Percentiles rank a stretch among this genome's conserved stretches.
Conservation (phyloP, 2,113 vertebrate genomes). For the Saguinus midas region DNA sequence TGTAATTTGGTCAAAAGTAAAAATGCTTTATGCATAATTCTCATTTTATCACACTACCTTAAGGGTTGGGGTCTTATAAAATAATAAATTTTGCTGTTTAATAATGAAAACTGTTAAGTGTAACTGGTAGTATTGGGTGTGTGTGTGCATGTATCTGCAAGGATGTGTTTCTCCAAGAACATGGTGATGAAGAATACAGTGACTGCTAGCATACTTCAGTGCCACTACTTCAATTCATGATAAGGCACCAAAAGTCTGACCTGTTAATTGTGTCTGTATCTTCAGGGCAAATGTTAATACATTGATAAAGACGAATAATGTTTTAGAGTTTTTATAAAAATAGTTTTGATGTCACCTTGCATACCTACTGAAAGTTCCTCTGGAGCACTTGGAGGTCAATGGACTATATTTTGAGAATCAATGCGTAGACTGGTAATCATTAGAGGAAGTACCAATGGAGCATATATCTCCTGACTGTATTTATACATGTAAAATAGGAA, state of each 20-base stretch:
- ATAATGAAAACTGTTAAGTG: not conserved
- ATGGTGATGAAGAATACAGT: not conserved
- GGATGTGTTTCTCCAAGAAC: not conserved
- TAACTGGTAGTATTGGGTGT: not conserved
- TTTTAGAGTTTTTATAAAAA: not conserved
- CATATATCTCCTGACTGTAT: not conserved
- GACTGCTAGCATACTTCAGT: not conserved
- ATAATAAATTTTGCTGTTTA: not conserved
- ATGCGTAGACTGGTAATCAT: not conserved
- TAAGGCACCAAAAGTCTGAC: not conserved
- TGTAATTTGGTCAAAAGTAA: not conserved
- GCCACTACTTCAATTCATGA: not conserved
- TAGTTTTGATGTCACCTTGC: not conserved
- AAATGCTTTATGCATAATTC: not conserved
- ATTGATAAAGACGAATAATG: not conserved
- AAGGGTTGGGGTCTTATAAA: not conserved
- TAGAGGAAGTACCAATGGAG: not conserved
- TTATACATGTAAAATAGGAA: not conserved
- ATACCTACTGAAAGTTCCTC: not conserved
- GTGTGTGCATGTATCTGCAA: rapidly evolving
- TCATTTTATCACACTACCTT: not conserved
- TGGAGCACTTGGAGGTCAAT: not conserved
- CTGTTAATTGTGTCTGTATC: not conserved
- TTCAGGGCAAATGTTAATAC: not conserved
- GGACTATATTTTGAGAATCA: not conserved